Base-by-base conservation (phyloP, 2,888 invertebrate species). In the Serrognathus titanus region DNA sequence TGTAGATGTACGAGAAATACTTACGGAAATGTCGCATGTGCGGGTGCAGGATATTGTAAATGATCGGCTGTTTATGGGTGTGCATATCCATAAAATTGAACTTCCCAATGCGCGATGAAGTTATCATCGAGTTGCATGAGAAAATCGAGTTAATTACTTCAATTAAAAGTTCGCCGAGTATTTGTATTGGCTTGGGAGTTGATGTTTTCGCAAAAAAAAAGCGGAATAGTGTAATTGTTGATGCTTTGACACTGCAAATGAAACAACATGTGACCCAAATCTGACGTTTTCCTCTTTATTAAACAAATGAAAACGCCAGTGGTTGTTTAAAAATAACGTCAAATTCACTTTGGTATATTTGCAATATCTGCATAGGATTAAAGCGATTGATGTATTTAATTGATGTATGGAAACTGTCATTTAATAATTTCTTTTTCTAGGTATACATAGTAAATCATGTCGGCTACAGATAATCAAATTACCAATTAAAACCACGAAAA, bases 231-330 rank as follows among this genome's bases (percentile, higher is more conserved):
- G 7, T 31, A 46, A 31, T 39, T 45, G 46, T 57, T 48, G 43
- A 51, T 59, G 48, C 62, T 59, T 31, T 57, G 60, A 50, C 58
- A 64, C 57, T 53, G 58, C 57, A 57, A 63, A 60, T 62, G 71
- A 71, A 73, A 74, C 76, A 78, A 78, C 79, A 80, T 80, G 79
- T 80, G 80, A 80, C 80, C 80, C 74, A 73, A 75, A 74, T 75
- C 57, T 62, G 69, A 68, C 68, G 69, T 69, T 70, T 72, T 31
- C 24, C 24, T 31, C 24, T 31, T 31, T 31, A 31, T 31, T 31
- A 31, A 31, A 3, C 24, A 31, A 31, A 31, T 3, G 24, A 31
- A 31, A 31, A 31, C 24, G 24, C 24, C 24, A 31, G 24, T 31
- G 31, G 31, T 53, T 41, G 51, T 38, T 49, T 39, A 53, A 53